phyloP scores from a whole-genome alignment of 2,113 vertebrate species.

The Myiagra hebetior region DNA sequence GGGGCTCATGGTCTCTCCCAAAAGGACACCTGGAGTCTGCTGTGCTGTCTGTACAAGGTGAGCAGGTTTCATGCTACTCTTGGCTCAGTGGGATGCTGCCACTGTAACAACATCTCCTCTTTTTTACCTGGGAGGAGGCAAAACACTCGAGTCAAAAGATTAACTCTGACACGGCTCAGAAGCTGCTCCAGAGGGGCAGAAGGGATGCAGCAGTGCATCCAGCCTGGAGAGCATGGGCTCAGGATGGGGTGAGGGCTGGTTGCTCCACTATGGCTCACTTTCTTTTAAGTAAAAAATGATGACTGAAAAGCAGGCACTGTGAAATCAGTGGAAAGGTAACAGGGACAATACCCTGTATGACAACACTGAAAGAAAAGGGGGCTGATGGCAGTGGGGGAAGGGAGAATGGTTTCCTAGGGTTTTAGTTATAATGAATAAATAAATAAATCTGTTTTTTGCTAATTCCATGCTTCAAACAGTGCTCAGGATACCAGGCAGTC shows the following conservation, averaged over 20 bases:
- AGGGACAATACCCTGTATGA: background rate
- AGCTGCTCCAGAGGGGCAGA: background rate
- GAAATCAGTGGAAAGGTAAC: background rate
- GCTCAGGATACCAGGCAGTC: background rate
- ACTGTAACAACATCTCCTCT: background rate
- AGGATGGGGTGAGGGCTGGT: background rate
- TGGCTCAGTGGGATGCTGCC: background rate
- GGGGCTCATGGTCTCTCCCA: background rate
- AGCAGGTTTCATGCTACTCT: background rate
- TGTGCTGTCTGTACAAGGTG: background rate
- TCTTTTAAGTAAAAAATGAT: background rate
- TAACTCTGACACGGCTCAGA: background rate
- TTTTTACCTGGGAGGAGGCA: background rate
- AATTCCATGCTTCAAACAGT: background rate
- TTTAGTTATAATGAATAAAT: background rate
- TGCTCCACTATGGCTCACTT: background rate
- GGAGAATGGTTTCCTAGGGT: background rate
- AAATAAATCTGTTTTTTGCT: background rate
- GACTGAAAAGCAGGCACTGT: background rate
- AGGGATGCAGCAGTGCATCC: background rate
- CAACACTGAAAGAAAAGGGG: background rate
- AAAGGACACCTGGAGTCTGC: background rate
- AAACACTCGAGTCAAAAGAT: background rate
- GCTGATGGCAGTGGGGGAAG: background rate
- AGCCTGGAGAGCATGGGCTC: background rate